Base-by-base conservation (phyloP, 92 coral and sea anemone genomes). In the Umimayanthus chanpuru region DNA sequence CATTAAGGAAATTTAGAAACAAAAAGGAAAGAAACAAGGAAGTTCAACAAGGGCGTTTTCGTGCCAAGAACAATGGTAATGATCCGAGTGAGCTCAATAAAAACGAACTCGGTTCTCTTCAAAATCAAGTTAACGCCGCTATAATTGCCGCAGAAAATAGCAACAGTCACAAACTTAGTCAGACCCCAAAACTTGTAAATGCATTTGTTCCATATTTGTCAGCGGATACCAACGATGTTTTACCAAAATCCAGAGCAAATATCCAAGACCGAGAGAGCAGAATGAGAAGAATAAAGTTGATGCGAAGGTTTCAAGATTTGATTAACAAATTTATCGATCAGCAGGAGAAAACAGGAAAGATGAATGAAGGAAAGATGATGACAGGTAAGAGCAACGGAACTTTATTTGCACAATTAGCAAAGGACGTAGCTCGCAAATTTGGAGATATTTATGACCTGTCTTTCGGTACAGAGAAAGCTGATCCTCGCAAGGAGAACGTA, bases 311-410 rank as follows among this genome's bases (percentile, higher is more conserved):
- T 23, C 65, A 92, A 44, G 90, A 89, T 77, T 67, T 91, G 23
- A 73, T 92, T 41, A 89, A 92, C 53, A 49, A 58, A 40, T 90
- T 89, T 39, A 85, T 89, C 50, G 65, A 89, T 43, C 80, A 74
- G 26, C 92, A 86, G 23, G 92, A 92, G 79, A 77, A 74, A 53
- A 47, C 79, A 40, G 94, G 94, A 38, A 81, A 79, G 65, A 18
- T 81, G 9, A 86, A 81, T 32, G 86, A 70, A 49, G 64, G 28
- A 28, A 47, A 47, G 28, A 70, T 11, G 64, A 30, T 5, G 41
- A 26, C 38, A 50, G 29, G 73, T 14, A 25, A 29, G 4, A 44
- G 25, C 25, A 83, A 83, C 26, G 77, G 77, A 6, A 83, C 18
- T 68, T 68, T 83, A 6, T 70, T 70, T 70, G 14, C 43, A 4